phyloP scores from a whole-genome alignment of 2,888 invertebrate species.

The Epinotia demarniana region DNA sequence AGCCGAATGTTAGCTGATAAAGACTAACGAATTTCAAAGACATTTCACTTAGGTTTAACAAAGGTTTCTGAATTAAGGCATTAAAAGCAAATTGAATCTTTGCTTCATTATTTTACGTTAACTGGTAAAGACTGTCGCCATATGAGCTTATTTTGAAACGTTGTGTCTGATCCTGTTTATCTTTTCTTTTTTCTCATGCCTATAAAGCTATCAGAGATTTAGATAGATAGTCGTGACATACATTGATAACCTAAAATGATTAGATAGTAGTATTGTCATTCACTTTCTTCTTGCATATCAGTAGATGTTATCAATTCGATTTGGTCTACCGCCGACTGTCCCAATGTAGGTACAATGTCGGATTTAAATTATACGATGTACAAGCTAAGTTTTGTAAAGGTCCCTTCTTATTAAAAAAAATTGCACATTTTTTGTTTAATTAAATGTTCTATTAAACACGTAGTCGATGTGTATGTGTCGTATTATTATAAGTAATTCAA shows the following conservation, averaged over 20 bases:
- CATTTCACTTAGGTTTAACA: too few species aligned
- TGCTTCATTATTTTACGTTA: too few species aligned
- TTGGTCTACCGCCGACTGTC: not conserved
- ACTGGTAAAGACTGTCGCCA: not conserved
- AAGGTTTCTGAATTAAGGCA: too few species aligned
- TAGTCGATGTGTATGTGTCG: too few species aligned
- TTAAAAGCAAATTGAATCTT: too few species aligned
- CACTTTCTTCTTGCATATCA: not conserved
- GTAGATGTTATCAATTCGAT: not conserved
- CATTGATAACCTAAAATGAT: constrained; percentile 19
- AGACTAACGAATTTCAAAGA: too few species aligned
- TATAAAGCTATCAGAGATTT: not conserved
- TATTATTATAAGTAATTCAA: not conserved
- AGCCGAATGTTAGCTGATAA: too few species aligned
- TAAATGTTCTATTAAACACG: too few species aligned
- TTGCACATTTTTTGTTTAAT: too few species aligned
- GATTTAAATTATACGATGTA: not conserved
- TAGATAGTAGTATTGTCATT: constrained; percentile 4
- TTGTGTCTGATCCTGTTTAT: not conserved
- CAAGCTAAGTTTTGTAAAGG: constrained; percentile 8
- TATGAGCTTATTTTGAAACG: not conserved
- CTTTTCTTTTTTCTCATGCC: not conserved
- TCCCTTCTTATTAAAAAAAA: too few species aligned
- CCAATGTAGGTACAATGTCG: not conserved
- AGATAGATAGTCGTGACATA: constrained; percentile 7